phyloP scores from a whole-genome alignment of 2,888 invertebrate species.

The Ophion costatus region DNA sequence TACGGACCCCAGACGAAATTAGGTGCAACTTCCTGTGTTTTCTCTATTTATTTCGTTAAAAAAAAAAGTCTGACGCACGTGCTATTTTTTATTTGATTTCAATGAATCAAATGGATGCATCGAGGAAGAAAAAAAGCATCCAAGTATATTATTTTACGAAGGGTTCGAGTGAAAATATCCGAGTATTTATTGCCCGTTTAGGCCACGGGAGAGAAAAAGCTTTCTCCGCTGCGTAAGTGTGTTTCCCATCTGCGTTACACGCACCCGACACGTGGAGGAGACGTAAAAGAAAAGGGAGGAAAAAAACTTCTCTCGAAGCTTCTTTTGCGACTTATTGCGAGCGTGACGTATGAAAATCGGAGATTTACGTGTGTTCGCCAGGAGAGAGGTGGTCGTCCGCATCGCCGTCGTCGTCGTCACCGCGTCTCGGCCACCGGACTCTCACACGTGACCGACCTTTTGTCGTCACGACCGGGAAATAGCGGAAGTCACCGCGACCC shows the following conservation, averaged over 20 bases:
- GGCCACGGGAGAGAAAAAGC: slow-evolving; percentile 22
- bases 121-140: neutral
- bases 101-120: neutral
- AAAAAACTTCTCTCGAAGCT: slow-evolving; percentile 43
- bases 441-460: slow-evolving; percentile 56
- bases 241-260: slow-evolving; percentile 58
- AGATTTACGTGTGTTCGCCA: slow-evolving; percentile 37
- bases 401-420: slow-evolving; percentile 32
- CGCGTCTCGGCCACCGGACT: slow-evolving; percentile 54
- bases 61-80: neutral
- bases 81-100: neutral
- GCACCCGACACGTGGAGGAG: slow-evolving; percentile 45
- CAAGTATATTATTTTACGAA: neutral
- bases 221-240: slow-evolving; percentile 26
- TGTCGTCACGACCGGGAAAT: slow-evolving; percentile 59
- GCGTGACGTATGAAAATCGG: slow-evolving; percentile 52
- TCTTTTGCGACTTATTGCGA: slow-evolving; percentile 56
- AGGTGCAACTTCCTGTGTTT: slow-evolving; percentile 1
- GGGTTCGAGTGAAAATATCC: slow-evolving; percentile 3
- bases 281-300: slow-evolving; percentile 32
- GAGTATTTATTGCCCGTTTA: neutral
- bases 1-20: slow-evolving; percentile 21
- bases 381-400: slow-evolving; percentile 43
- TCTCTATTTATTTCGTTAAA: neutral
- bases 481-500: slow-evolving; percentile 65